Percentiles rank a stretch among this genome's conserved stretches.
Conservation (phyloP, 2,888 invertebrate genomes). For the Cerastoderma edule region DNA sequence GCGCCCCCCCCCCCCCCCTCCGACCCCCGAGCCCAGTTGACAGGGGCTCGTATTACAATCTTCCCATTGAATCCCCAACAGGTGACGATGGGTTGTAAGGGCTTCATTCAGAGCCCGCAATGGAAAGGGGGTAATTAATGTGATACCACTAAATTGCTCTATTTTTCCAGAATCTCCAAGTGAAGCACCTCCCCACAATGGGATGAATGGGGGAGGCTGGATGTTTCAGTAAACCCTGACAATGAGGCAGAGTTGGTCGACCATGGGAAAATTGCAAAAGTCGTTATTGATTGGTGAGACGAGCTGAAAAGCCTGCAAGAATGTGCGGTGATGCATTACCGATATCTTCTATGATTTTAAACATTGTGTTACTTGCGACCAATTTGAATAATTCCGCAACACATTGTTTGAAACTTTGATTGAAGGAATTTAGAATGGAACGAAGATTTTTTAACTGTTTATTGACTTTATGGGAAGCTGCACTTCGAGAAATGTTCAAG, state of each 20-base stretch:
- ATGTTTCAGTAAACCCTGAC: neutral
- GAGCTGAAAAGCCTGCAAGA: neutral
- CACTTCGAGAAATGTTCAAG: no score
- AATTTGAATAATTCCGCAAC: no score
- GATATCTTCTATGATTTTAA: no score
- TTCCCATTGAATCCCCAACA: constrained; percentile 41
- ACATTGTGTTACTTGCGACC: no score
- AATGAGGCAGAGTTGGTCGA: constrained; percentile 10
- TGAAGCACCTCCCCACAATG: constrained; percentile 20
- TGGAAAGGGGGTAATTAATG: constrained; percentile 55
- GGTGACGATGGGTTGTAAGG: constrained; percentile 50
- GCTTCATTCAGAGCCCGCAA: constrained; percentile 42
- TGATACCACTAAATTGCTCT: constrained; percentile 58
- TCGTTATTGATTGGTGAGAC: neutral
- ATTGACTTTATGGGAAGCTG: no score
- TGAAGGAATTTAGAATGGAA: no score
- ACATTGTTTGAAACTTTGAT: no score
- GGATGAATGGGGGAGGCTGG: constrained; percentile 21
- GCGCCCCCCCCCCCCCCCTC: neutral
- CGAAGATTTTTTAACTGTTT: no score
- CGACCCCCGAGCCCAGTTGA: constrained; percentile 35
- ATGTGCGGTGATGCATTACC: neutral
- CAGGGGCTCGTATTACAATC: constrained; percentile 39
- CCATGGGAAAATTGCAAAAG: constrained; percentile 41
- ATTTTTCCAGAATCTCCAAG: constrained; percentile 49